Base-by-base conservation (phyloP, 1,140 invertebrate species). In the Drosophila navojoa region DNA sequence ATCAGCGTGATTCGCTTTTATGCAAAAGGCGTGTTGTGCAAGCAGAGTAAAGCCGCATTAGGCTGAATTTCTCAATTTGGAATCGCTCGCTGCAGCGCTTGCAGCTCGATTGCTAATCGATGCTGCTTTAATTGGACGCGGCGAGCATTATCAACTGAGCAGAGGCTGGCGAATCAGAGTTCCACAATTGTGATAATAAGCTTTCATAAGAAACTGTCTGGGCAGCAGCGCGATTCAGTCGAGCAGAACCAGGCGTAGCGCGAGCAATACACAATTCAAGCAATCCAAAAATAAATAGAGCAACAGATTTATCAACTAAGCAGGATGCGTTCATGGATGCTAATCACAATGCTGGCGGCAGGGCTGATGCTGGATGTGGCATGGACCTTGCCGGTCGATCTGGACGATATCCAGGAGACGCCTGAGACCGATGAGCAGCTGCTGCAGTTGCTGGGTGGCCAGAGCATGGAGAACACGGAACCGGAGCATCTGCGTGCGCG, bases 111-210 rank as follows among this genome's bases (percentile, higher is more conserved):
- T 42, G 35, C 50, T 58, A 60, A 69, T 74, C 71, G 53, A 68
- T 68, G 70, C 50, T 52, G 50, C 50, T 49, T 61, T 59, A 62
- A 68, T 64, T 74, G 68, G 45, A 74, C 13, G 15, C 62, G 32
- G 7, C 10, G 16, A 16, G 13, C 40, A 38, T 3, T 54, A 15
- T 54, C 58, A 58, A 29, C 19, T 16, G 35, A 13, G 25, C 25
- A 4, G 25, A 13, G 25, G 35, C 7, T 47, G 42, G 44, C 15
- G 19, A 38, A 68, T 15, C 49, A 35, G 61, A 63, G 40, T 50
- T 52, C 42, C 42, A 45, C 27, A 58, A 47, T 42, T 49, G 63
- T 45, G 62, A 49, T 74, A 69, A 70, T 70, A n/a, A 11, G 22
- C 32, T 42, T 53, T 45, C 71, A 63, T 62, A 55, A 62, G 53